Evolutionary conservation across 2,888 invertebrate species (phyloP).

Genomic region (Calliopum simillimum): DNA sequence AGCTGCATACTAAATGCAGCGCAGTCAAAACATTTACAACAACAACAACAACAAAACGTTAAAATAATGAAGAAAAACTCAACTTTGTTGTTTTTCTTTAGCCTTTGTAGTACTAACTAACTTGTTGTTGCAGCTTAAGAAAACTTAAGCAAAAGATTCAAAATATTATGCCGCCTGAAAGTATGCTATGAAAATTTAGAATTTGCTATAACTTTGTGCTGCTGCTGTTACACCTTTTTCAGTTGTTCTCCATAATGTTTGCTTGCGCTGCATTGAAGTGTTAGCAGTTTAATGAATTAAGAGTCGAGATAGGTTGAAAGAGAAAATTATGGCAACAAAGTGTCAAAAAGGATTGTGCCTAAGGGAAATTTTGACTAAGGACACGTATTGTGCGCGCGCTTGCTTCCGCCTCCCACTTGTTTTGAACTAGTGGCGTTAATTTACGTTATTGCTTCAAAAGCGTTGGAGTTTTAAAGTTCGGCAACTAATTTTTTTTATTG

Average conservation of each 20-base stretch:
- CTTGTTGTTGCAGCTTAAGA: background rate
- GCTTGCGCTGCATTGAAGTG: background rate
- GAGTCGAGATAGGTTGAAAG: background rate
- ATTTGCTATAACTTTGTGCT: background rate
- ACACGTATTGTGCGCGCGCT: no score
- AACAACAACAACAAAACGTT: conserved; percentile 18
- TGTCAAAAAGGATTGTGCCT: conserved; percentile 11
- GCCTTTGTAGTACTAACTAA: conserved; percentile 13
- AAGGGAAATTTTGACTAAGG: background rate
- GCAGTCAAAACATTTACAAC: conserved; percentile 26
- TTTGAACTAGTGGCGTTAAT: no score
- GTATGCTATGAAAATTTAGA: conserved; percentile 17
- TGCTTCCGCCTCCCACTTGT: no score
- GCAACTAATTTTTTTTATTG: no score
- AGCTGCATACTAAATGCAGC: conserved; percentile 44
- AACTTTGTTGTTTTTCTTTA: conserved; percentile 6
- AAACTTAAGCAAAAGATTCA: background rate
- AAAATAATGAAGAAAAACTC: no score
- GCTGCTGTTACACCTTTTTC: background rate
- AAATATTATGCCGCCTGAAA: background rate
- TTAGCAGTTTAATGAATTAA: no score
- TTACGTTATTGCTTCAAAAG: no score
- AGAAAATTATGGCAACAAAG: background rate
- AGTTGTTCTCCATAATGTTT: background rate
- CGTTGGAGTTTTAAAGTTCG: no score